Conservation (phyloP, 2,113 vertebrate species). For the Ageneiosus marmoratus region DNA sequence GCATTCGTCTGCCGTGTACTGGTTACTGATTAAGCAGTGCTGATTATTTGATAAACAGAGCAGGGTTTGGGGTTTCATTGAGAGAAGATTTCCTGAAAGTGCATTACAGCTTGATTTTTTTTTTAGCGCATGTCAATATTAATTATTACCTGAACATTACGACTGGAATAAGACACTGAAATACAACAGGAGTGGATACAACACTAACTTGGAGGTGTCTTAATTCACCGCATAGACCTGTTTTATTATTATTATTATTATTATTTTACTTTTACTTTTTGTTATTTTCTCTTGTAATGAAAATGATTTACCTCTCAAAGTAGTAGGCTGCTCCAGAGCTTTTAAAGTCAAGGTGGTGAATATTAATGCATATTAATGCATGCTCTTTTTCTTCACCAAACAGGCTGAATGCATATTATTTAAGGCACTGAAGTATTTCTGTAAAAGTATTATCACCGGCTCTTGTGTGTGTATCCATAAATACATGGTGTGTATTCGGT, state of each 20-base stretch:
- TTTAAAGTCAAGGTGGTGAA: not conserved
- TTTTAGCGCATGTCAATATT: not conserved
- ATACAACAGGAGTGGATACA: not conserved
- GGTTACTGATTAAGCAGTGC: constrained; percentile 14
- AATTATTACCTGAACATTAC: not conserved
- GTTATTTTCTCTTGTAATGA: no score
- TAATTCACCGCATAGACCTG: no score
- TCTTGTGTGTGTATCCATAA: not conserved
- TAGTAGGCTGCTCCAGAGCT: not conserved
- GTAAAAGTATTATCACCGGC: not conserved
- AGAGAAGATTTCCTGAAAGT: not conserved
- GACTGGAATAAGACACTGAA: not conserved
- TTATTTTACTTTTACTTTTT: no score
- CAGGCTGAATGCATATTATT: not conserved
- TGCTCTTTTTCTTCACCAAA: no score
- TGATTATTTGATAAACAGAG: not conserved
- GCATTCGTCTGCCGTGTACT: not conserved
- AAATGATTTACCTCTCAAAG: not conserved
- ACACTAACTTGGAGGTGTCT: not conserved
- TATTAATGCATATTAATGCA: not conserved
- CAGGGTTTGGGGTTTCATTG: not conserved
- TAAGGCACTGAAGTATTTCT: not conserved
- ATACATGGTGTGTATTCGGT: not conserved
- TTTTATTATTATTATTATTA: no score
- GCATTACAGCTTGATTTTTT: not conserved